Base-by-base conservation (phyloP, 2,797 vertebrate genomes). In the Megalops cyprinoides region DNA sequence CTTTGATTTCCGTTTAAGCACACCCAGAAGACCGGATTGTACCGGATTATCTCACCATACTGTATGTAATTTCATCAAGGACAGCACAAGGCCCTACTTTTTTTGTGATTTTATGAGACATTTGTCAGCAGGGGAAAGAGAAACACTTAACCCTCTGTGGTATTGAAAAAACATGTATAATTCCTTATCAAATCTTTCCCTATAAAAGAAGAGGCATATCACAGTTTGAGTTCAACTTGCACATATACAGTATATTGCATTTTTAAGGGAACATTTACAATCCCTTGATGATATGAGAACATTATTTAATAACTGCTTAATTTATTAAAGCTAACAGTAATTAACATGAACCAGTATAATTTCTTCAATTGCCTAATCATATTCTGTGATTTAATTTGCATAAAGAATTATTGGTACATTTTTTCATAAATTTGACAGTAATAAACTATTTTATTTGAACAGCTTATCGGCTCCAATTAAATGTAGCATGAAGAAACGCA, bases 281-380 rank as follows among this genome's bases (percentile, higher is more conserved):
- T 92, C 89, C 90, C 91, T 77, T 82, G 91, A 88, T 87, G 82
- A 87, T 90, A 89, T 84, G 37, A 81, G 42, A 88, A 89, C 88
- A 74, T 80, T 84, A 89, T 91, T 93, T 90, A 92, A 90, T 91
- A 92, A 90, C 87, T 85, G 84, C 81, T 86, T 92, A 91, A 92
- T 94, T 84, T 92, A 93, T 93, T 94, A 90, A 91, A 90, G 87
- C 82, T 84, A 87, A 89, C 84, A 83, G 90, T 92, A 92, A 92
- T 93, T 93, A 91, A 92, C 91, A 87, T 81, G 80, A 88, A 91
- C 90, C 86, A 87, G 87, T 89, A 88, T 92, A 91, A 94, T 93
- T 87, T 91, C 89, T 91, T 91, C 83, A 88, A 84, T 90, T 88
- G 91, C 92, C 92, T 91, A 88, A 93, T 89, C 84, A 82, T 85